A percentile compares a stretch with the other conserved stretches of the same genome.
phyloP scores from a whole-genome alignment of 2,113 vertebrate genomes.

The Barnardius zonarius region DNA sequence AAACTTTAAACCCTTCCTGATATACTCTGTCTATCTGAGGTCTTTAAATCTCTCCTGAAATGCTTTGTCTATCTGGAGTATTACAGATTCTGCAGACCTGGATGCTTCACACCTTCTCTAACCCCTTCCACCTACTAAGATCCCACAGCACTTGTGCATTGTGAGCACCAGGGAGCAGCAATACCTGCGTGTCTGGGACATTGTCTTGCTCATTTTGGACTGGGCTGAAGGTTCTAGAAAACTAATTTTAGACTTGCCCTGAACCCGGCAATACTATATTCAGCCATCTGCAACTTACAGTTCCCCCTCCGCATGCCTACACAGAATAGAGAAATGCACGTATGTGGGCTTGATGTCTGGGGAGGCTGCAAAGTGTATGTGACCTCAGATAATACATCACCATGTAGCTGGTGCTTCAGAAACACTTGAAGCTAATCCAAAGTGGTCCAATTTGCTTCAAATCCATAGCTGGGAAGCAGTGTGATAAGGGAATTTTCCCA shows the following conservation, averaged over 20 bases:
- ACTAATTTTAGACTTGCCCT: neutral
- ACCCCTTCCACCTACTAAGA: neutral
- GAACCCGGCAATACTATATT: neutral
- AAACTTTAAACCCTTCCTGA: neutral
- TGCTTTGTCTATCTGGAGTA: neutral
- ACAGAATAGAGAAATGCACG: neutral
- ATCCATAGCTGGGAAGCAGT: neutral
- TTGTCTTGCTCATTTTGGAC: neutral
- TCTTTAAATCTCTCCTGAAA: neutral
- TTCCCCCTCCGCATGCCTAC: neutral
- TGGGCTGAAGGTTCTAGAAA: slow-evolving; percentile 29
- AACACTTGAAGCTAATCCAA: slow-evolving; percentile 2
- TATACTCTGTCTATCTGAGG: neutral
- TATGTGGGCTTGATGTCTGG: neutral
- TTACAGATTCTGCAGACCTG: neutral
- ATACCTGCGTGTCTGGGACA: neutral
- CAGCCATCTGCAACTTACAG: slow-evolving; percentile 30
- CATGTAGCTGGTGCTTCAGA: neutral
- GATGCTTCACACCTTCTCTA: neutral
- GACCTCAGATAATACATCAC: slow-evolving; percentile 27
- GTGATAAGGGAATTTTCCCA: neutral
- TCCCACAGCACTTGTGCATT: neutral
- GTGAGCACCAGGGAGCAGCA: neutral
- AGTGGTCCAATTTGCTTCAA: slow-evolving; percentile 20
- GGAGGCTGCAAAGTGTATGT: neutral